Evolutionary conservation across 2,888 invertebrate genomes (phyloP).

Genomic region (Hirtodrosophila histrioides): DNA sequence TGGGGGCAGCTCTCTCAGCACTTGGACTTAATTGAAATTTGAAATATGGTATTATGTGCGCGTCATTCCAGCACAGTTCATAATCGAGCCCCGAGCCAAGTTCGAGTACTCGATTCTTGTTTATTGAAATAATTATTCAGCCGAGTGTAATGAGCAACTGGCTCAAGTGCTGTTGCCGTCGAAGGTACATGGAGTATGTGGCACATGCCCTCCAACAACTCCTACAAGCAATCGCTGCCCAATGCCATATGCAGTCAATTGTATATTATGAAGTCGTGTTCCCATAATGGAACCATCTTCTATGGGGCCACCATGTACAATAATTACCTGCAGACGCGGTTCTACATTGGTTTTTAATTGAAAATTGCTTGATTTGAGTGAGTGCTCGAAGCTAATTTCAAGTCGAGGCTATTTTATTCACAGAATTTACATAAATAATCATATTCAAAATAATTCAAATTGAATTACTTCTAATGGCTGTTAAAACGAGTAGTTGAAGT

Average conservation of each 20-base stretch:
- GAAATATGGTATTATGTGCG: constrained; percentile 83
- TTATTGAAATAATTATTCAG: constrained; percentile 78
- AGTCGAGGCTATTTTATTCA: not conserved
- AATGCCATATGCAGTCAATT: constrained; percentile 39
- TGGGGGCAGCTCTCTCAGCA: constrained; percentile 71
- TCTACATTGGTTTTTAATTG: constrained; percentile 55
- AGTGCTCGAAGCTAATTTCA: not conserved
- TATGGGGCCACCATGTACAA: constrained; percentile 7
- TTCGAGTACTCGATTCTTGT: constrained; percentile 61
- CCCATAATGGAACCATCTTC: constrained; percentile 4
- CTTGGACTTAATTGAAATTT: constrained; percentile 83
- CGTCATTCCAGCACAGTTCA: constrained; percentile 77
- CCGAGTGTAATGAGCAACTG: constrained; percentile 77
- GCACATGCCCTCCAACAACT: constrained; percentile 14
- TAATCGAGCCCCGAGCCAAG: constrained; percentile 60
- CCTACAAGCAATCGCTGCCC: constrained; percentile 19
- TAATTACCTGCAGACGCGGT: constrained; percentile 63
- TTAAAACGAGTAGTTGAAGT: too few relatives aligned
- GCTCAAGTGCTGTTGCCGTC: constrained; percentile 52
- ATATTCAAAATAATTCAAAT: too few relatives aligned
- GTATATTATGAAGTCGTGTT: constrained; percentile 6
- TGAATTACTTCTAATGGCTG: too few relatives aligned
- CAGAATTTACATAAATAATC: too few relatives aligned
- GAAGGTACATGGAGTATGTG: constrained; percentile 21
- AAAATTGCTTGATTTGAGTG: constrained; percentile 17